Evolutionary conservation across 2,888 invertebrate species (phyloP).

Genomic region (Alentia gelatinosa): DNA sequence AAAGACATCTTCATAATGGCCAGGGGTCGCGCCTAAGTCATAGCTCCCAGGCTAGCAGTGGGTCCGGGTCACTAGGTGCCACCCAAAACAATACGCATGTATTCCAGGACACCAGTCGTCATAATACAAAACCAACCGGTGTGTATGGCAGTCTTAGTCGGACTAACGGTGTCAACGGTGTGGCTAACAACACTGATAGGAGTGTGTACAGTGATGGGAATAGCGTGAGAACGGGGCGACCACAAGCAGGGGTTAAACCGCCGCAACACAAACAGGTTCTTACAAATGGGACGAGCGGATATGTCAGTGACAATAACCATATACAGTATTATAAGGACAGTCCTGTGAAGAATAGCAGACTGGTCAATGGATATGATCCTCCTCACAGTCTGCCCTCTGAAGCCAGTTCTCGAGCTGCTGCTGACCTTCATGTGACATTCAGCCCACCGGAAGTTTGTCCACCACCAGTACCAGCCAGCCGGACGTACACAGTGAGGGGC

Average conservation of each 20-base stretch:
- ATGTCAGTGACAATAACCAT: not conserved
- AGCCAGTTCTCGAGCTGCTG: not conserved
- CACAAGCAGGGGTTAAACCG: not conserved
- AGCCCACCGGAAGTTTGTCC: constrained; percentile 81
- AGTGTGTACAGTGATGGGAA: not conserved
- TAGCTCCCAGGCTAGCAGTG: constrained; percentile 23
- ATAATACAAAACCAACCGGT: not conserved
- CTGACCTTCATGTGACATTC: constrained; percentile 43
- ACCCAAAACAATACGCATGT: not conserved
- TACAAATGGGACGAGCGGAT: not conserved
- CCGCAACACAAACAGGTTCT: not conserved
- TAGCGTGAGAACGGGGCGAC: not conserved
- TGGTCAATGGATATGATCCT: not conserved
- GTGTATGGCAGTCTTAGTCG: not conserved
- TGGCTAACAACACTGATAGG: not conserved
- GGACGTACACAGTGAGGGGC: constrained; percentile 93
- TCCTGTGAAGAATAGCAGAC: not conserved
- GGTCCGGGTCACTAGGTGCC: not conserved
- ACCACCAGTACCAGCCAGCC: constrained; percentile 93
- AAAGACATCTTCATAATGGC: not conserved
- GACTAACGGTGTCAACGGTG: not conserved
- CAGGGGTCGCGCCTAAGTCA: constrained; percentile 8
- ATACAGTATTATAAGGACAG: constrained; percentile 17
- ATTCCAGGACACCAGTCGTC: not conserved
- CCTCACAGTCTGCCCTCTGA: not conserved